Conservation (phyloP, 2,797 vertebrate genomes). For the Anisognathus igniventris region DNA sequence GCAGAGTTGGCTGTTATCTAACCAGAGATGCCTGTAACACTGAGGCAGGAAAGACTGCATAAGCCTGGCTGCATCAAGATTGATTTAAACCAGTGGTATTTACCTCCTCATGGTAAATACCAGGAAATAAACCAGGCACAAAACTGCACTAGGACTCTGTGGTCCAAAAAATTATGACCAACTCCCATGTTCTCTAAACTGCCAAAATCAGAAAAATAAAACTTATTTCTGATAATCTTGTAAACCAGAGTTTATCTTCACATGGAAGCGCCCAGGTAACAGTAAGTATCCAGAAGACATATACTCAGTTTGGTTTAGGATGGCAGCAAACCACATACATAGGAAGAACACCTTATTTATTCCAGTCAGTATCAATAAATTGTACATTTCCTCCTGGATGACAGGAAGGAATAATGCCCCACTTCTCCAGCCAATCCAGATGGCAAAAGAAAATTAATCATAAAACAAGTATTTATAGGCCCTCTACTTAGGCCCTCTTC, state of each 20-base stretch:
- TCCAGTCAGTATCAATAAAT: background rate
- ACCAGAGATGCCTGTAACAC: background rate
- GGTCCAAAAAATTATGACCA: background rate
- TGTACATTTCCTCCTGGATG: background rate
- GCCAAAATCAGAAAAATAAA: background rate
- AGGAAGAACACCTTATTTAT: background rate
- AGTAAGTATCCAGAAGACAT: background rate
- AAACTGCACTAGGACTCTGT: background rate
- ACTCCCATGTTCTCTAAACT: background rate
- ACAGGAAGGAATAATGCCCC: background rate
- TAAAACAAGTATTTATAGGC: background rate
- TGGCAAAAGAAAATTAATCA: background rate
- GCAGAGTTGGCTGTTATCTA: background rate
- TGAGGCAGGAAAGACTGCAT: background rate
- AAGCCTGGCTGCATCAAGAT: background rate
- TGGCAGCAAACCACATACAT: accelerated
- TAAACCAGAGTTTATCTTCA: background rate
- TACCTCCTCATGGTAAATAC: background rate
- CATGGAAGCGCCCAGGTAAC: background rate
- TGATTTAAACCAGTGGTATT: background rate
- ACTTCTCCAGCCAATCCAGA: background rate
- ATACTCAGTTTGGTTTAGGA: background rate
- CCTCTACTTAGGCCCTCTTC: background rate
- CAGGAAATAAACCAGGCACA: background rate
- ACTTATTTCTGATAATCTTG: background rate